Conservation (phyloP, 1,140 invertebrate species). For the Ceratina australensis region DNA sequence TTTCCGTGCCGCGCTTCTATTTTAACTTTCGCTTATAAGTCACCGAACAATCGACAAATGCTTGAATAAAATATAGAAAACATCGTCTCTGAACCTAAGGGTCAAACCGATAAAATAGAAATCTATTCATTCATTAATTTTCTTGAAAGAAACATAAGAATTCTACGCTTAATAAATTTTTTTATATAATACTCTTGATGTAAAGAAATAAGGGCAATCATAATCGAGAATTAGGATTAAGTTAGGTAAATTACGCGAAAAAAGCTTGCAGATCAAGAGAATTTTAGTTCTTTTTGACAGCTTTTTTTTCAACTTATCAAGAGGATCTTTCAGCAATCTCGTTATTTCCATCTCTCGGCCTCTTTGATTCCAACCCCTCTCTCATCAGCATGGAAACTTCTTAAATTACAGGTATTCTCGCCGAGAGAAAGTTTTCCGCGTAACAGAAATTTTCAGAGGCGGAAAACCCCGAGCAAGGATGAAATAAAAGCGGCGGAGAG, state of each 20-base stretch:
- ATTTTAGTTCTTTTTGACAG: not conserved
- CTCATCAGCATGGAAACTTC: conserved; percentile 17
- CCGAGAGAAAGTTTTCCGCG: not conserved
- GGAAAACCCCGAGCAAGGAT: conserved; percentile 17
- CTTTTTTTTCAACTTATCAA: not conserved
- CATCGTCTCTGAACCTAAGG: too few species aligned
- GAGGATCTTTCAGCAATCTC: not conserved
- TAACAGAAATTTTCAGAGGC: conserved; percentile 21
- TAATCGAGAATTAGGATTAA: not conserved
- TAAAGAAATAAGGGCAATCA: not conserved
- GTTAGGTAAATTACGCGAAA: not conserved
- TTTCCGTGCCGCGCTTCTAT: too few species aligned
- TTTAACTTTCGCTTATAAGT: too few species aligned
- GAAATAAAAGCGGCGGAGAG: conserved; percentile 16
- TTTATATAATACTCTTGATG: too few species aligned
- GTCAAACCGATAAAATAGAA: too few species aligned
- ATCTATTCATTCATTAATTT: too few species aligned
- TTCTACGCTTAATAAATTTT: too few species aligned
- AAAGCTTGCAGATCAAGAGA: not conserved
- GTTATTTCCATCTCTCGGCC: not conserved
- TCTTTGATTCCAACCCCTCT: not conserved
- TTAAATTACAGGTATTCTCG: conserved; percentile 17
- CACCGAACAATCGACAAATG: too few species aligned
- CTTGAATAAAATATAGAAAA: too few species aligned
- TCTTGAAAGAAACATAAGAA: too few species aligned